Conservation (phyloP, 1,140 invertebrate species). For the Zaprionus kolodkinae region DNA sequence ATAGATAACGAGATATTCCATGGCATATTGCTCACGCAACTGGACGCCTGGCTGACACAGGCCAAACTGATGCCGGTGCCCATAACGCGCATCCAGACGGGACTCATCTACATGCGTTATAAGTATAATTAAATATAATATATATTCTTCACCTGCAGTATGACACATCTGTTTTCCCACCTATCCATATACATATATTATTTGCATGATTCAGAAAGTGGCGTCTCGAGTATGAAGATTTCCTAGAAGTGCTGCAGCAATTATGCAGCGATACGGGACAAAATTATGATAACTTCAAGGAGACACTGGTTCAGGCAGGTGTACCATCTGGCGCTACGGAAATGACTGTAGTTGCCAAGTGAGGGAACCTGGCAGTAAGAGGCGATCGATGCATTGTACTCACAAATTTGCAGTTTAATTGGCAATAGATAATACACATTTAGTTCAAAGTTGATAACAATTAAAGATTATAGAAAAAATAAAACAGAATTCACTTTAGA, state of each 20-base stretch:
- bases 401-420: slow-evolving; percentile 42
- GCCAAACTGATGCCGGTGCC: slow-evolving; percentile 68
- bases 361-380: background rate
- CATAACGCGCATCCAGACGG: slow-evolving; percentile 70
- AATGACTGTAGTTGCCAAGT: slow-evolving; percentile 41
- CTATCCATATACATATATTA: too few relatives aligned
- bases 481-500: background rate
- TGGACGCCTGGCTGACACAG: slow-evolving; percentile 73
- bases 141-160: background rate
- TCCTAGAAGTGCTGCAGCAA: slow-evolving; percentile 63
- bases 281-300: slow-evolving; percentile 61
- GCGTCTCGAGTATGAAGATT: slow-evolving; percentile 77
- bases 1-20: slow-evolving; percentile 66
- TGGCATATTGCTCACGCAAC: slow-evolving; percentile 70
- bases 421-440: slow-evolving; percentile 35
- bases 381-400: background rate
- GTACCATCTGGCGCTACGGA: slow-evolving; percentile 51
- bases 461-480: background rate
- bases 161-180: slow-evolving; percentile 5
- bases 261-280: slow-evolving; percentile 48
- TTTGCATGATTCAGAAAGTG: slow-evolving; percentile 63
- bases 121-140: slow-evolving; percentile 45
- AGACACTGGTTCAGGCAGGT: slow-evolving; percentile 58
- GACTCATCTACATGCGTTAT: slow-evolving; percentile 77
- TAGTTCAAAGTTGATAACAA: slow-evolving; percentile 18